Percentiles rank a stretch among this genome's conserved stretches.
These are phyloP conservation scores for Heterohyrax brucei DNA, from an alignment of 2,797 vertebrate species.

Conservation along the genomic window DNA sequence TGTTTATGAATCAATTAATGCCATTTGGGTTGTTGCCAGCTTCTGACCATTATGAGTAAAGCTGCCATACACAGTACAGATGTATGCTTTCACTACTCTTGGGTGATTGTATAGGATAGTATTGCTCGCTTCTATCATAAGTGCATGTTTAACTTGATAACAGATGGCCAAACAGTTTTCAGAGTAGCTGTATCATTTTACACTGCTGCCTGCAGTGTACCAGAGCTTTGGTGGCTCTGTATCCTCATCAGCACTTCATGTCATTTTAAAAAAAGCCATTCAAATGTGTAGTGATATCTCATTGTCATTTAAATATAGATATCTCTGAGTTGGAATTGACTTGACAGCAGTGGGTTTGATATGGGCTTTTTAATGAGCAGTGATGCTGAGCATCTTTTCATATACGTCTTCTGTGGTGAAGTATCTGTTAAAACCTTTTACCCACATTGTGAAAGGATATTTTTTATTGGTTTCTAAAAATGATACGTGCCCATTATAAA, in stretches of 20 bases:
- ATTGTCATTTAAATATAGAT: neutral
- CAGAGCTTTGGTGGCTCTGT: neutral
- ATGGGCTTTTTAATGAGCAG: neutral
- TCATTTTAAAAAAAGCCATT: slow-evolving; percentile 18
- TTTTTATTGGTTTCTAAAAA: neutral
- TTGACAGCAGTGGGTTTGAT: too few relatives aligned
- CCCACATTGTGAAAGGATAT: neutral
- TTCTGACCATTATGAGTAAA: neutral
- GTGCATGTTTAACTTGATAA: neutral
- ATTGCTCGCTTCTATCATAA: neutral
- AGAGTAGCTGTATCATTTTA: neutral
- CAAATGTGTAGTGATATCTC: neutral
- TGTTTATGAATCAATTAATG: neutral
- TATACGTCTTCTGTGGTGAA: neutral
- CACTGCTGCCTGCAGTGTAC: neutral
- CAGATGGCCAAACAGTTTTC: neutral
- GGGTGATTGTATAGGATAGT: neutral
- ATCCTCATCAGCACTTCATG: neutral
- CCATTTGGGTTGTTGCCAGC: neutral
- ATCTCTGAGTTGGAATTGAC: neutral
- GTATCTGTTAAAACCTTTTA: slow-evolving; percentile 22
- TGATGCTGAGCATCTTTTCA: slow-evolving; percentile 14
- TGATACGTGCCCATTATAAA: neutral
- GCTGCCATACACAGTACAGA: neutral
- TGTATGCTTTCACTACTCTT: slow-evolving; percentile 24